These are phyloP conservation scores for Schlechtendalia chinensis DNA, from an alignment of 1,140 invertebrate genomes.

Conservation along the genomic window DNA sequence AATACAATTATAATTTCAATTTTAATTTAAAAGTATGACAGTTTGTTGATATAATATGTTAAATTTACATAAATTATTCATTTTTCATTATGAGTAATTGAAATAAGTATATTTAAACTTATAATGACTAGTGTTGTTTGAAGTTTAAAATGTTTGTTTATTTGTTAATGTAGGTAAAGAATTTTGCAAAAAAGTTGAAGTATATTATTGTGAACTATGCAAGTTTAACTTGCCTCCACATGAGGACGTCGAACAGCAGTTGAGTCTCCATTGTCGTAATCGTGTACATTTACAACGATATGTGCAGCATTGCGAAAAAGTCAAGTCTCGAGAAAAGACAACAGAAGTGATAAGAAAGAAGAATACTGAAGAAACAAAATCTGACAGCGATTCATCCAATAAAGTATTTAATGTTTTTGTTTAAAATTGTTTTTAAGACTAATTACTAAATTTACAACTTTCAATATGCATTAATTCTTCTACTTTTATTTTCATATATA, in stretches of 20 bases:
- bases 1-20: neutral
- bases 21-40: neutral
- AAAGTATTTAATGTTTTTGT: constrained; percentile 23
- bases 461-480: neutral
- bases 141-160: too few species aligned
- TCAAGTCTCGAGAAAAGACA: constrained; percentile 14
- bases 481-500: constrained; percentile 12
- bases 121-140: too few species aligned
- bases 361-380: constrained; percentile 12
- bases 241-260: constrained; percentile 61
- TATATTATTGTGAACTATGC: constrained; percentile 70
- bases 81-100: too few species aligned
- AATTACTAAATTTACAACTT: neutral
- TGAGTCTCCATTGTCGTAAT: constrained; percentile 53
- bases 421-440: too few species aligned
- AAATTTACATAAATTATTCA: too few species aligned
- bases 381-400: constrained; percentile 33
- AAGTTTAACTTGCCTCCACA: constrained; percentile 67
- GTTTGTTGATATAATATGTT: too few species aligned
- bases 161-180: constrained; percentile 62
- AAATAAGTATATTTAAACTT: too few species aligned
- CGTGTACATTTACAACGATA: constrained; percentile 53
- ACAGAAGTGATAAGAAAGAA: neutral
- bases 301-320: constrained; percentile 49
- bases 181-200: constrained; percentile 72